phyloP scores from a whole-genome alignment of 2,113 vertebrate species.

The Scartelaos histophorus region DNA sequence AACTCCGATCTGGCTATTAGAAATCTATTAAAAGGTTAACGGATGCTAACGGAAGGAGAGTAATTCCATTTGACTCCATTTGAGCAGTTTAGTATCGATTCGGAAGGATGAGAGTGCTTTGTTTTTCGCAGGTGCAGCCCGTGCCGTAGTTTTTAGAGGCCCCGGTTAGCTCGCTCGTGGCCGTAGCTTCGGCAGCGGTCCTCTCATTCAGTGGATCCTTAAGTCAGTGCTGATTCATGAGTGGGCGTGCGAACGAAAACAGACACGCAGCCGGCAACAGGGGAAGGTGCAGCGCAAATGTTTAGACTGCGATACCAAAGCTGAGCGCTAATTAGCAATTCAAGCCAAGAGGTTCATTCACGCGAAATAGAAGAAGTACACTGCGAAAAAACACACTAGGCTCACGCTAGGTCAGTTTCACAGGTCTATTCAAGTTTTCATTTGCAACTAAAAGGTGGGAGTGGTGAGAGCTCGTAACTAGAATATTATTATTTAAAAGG shows the following conservation, averaged over 20 bases:
- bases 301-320: conserved; percentile 14
- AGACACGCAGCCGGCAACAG: conserved; percentile 13
- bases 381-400: too few species aligned
- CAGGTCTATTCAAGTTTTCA: too few species aligned
- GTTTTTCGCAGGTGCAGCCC: conserved; percentile 39
- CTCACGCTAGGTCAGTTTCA: too few species aligned
- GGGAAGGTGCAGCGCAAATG: conserved; percentile 12
- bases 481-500: too few species aligned
- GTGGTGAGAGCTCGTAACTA: too few species aligned
- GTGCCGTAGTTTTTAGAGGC: conserved; percentile 9
- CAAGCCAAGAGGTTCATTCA: background rate
- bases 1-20: background rate
- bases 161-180: conserved; percentile 8
- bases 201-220: conserved; percentile 56
- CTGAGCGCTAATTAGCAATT: background rate
- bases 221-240: conserved; percentile 38
- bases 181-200: conserved; percentile 35
- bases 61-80: background rate
- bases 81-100: background rate
- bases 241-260: conserved; percentile 36
- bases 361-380: background rate
- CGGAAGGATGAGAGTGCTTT: background rate
- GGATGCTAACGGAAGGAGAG: background rate
- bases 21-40: background rate
- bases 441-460: too few species aligned